Conservation (phyloP, 2,113 vertebrate species). For the Neomonachus schauinslandi region DNA sequence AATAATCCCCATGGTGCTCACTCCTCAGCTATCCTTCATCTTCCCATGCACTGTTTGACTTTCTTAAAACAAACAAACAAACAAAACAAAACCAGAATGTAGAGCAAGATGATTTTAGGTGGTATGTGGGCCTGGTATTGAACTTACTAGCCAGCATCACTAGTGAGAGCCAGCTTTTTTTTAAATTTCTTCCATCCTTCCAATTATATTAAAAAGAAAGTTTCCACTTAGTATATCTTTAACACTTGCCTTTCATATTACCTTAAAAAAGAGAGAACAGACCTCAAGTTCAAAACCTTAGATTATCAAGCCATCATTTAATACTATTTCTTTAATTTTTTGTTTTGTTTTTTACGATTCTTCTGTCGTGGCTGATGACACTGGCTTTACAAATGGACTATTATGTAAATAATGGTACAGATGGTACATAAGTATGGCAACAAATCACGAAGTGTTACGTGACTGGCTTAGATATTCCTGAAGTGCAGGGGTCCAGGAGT, state of each 20-base stretch:
- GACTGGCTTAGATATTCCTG: background rate
- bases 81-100: background rate
- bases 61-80: background rate
- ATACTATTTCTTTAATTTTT: background rate
- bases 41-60: background rate
- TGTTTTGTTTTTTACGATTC: background rate
- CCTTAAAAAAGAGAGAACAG: background rate
- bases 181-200: background rate
- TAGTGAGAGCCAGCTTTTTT: background rate
- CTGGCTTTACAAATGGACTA: background rate
- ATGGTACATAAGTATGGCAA: background rate
- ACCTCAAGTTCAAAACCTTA: background rate
- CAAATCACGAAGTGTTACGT: no score
- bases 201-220: background rate
- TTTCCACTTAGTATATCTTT: background rate
- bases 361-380: background rate
- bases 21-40: background rate
- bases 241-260: background rate
- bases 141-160: background rate
- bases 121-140: background rate
- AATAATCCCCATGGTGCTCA: background rate
- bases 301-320: background rate
- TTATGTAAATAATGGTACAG: background rate
- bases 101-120: background rate
- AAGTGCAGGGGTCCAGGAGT: background rate